A percentile compares a stretch with the other conserved stretches of the same genome.
Evolutionary conservation across 2,888 invertebrate species (phyloP).

Genomic region (Ophion obscuratus): DNA sequence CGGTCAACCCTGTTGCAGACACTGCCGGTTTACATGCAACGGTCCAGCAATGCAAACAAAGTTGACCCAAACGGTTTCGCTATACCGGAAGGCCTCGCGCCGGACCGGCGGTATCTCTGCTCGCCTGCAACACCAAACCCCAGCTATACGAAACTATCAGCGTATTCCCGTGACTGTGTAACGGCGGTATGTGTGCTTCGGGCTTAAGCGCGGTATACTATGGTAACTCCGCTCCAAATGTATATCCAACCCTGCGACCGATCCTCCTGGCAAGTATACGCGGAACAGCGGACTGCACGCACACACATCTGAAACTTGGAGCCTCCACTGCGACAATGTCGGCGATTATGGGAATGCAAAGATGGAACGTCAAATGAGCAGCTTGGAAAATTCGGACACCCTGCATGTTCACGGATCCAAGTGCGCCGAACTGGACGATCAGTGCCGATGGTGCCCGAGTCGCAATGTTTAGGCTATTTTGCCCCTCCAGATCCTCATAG

Average conservation of each 20-base stretch:
- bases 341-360: background rate
- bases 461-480: too few species aligned
- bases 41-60: slow-evolving; percentile 81
- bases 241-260: background rate
- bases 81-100: slow-evolving; percentile 63
- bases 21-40: slow-evolving; percentile 75
- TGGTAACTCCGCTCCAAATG: background rate
- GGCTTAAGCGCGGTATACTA: background rate
- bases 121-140: background rate
- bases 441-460: too few species aligned
- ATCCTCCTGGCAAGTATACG: background rate
- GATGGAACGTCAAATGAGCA: background rate
- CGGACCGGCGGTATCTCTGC: slow-evolving; percentile 45
- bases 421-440: too few species aligned
- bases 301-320: background rate
- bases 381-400: too few species aligned
- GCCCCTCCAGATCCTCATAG: too few species aligned
- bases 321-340: background rate
- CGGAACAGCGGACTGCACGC: background rate
- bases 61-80: slow-evolving; percentile 80
- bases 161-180: background rate
- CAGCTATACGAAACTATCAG: background rate
- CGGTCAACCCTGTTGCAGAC: slow-evolving; percentile 55
- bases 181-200: background rate
- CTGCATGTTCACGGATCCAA: too few species aligned